phyloP scores from a whole-genome alignment of 2,113 vertebrate species.

The Sitta europaea region DNA sequence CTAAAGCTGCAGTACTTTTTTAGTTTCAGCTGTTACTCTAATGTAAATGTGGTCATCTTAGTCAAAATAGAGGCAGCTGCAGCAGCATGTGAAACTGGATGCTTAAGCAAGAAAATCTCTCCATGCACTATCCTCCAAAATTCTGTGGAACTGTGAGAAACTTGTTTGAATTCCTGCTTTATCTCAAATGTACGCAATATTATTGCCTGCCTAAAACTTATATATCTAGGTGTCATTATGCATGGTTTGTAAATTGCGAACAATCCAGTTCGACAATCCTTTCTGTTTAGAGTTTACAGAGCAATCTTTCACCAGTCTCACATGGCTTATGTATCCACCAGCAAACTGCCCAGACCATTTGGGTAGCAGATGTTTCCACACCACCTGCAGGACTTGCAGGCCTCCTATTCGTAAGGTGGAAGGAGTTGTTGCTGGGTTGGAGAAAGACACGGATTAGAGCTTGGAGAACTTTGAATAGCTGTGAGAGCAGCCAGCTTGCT shows the following conservation, averaged over 20 bases:
- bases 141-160: not conserved
- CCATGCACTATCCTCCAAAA: not conserved
- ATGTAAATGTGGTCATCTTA: not conserved
- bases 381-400: not conserved
- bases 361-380: not conserved
- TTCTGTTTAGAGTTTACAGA: not conserved
- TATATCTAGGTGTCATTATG: not conserved
- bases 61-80: not conserved
- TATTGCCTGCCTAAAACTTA: not conserved
- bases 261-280: not conserved
- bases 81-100: not conserved
- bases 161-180: not conserved
- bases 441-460: not conserved
- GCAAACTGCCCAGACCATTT: not conserved
- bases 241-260: not conserved
- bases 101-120: not conserved
- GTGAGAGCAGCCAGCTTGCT: not conserved
- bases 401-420: not conserved
- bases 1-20: not conserved
- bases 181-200: not conserved
- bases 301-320: not conserved
- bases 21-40: not conserved
- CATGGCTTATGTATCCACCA: not conserved
- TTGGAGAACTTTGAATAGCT: not conserved
- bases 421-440: not conserved